phyloP scores from a whole-genome alignment of 2,797 vertebrate species.

The Erithacus rubecula region DNA sequence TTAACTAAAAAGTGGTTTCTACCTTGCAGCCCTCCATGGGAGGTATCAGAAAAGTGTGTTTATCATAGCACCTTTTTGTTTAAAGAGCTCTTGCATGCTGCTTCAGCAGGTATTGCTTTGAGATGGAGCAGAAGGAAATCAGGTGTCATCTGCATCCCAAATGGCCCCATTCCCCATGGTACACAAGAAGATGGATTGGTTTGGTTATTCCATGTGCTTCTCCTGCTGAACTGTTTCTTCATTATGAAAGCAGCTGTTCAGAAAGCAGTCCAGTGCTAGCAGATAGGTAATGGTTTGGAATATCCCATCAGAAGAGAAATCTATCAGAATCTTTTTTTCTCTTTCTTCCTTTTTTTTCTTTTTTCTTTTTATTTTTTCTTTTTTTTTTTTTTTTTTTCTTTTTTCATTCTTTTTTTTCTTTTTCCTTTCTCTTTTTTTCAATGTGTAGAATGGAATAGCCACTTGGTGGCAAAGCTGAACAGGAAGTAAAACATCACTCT shows the following conservation, averaged over 20 bases:
- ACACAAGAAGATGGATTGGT: background rate
- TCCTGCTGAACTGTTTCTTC: background rate
- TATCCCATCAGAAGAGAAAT: background rate
- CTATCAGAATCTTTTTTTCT: background rate
- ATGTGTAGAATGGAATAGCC: background rate
- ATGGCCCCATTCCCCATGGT: background rate
- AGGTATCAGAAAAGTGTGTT: background rate
- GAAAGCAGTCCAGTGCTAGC: background rate
- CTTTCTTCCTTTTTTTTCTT: background rate
- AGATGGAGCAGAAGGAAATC: background rate
- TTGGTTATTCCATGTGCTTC: background rate
- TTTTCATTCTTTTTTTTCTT: background rate
- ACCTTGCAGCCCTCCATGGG: background rate
- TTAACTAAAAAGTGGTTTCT: background rate
- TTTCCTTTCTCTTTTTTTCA: accelerated
- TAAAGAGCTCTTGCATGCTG: background rate
- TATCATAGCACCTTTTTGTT: background rate
- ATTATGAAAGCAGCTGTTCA: background rate
- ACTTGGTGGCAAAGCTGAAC: constrained; percentile 52
- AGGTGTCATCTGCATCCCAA: background rate
- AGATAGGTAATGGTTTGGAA: background rate
- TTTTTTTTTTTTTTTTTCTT: no score
- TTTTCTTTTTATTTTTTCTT: accelerated
- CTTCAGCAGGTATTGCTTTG: background rate
- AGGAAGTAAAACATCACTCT: background rate